Base-by-base conservation (phyloP, 2,888 invertebrate species). In the Thymelicus lineola region DNA sequence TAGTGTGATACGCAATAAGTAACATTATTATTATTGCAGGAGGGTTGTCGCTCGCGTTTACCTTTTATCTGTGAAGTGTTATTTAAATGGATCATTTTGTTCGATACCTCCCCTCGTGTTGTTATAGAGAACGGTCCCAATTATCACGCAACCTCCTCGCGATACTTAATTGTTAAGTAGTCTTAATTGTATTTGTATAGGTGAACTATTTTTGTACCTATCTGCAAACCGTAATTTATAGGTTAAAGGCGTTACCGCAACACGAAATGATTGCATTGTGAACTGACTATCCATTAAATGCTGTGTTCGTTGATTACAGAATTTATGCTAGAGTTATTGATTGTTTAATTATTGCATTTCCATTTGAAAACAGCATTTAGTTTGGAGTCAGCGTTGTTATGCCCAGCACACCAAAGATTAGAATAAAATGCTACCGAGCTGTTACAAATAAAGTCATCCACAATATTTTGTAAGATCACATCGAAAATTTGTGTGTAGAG, bases 1-100 rank as follows among this genome's bases (percentile, higher is more conserved):
- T 93, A 93, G 93, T 93, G 93, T 93, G 93, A 93, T 93, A 92
- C 87, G 90, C 89, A 87, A 84, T 92, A 92, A 93, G 90, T 92
- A 92, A 90, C 86, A 86, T 84, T 86, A 86, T 85, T 77, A 80
- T 85, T 77, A 80, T 84, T 82, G 77, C 68, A 55, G 68, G 85
- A 82, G 90, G 91, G 36, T 64, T 59, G 69, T 69, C n/a, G n/a
- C n/a, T 63, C 38, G 70, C 70, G 66, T 62, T 66, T 68, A 62
- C 60, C 38, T 61, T 70, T 35, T 70, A 48, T 28, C 28, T 48
- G 35, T 62, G 28, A 55, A 55, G 55, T 55, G 17, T 50, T 50
- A 28, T 55, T 55, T 55, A 55, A 28, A 55, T 20, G n/a, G 6
- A 35, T 36, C 35, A 9, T 57, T 57, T 36, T 7, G 55, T 28